Conservation (phyloP, 1,140 invertebrate genomes). For the Zaprionus nigranus region DNA sequence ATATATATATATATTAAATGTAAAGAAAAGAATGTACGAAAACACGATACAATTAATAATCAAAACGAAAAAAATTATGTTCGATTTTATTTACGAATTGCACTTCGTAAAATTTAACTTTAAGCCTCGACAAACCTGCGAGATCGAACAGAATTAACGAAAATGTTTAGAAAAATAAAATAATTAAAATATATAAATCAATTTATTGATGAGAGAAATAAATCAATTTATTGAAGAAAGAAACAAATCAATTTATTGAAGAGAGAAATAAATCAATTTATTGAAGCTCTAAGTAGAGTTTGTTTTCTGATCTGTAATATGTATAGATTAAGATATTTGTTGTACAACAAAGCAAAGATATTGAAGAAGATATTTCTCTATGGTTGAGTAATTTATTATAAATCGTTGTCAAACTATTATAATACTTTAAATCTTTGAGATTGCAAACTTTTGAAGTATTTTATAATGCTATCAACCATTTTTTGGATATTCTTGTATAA, state of each 20-base stretch:
- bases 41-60: slow-evolving; percentile 15
- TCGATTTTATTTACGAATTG: slow-evolving; percentile 34
- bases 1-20: slow-evolving; percentile 39
- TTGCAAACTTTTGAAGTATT: neutral
- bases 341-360: neutral
- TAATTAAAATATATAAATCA: slow-evolving; percentile 3
- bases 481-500: neutral
- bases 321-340: neutral
- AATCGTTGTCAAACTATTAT: neutral
- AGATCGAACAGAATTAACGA: slow-evolving; percentile 17
- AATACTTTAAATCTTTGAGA: neutral
- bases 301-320: neutral
- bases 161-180: slow-evolving; percentile 7
- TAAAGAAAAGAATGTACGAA: slow-evolving; percentile 14
- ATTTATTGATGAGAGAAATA: neutral
- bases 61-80: slow-evolving; percentile 21
- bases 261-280: slow-evolving; percentile 12
- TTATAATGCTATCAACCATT: neutral
- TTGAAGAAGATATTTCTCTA: neutral
- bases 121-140: slow-evolving; percentile 28
- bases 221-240: slow-evolving; percentile 1
- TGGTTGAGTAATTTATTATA: neutral
- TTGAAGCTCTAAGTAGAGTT: neutral
- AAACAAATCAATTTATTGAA: slow-evolving; percentile 31
- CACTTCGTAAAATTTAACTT: slow-evolving; percentile 30